Percentiles rank a stretch among this genome's conserved stretches.
Conservation (phyloP, 2,113 vertebrate species). For the Plecturocebus donacophilus region DNA sequence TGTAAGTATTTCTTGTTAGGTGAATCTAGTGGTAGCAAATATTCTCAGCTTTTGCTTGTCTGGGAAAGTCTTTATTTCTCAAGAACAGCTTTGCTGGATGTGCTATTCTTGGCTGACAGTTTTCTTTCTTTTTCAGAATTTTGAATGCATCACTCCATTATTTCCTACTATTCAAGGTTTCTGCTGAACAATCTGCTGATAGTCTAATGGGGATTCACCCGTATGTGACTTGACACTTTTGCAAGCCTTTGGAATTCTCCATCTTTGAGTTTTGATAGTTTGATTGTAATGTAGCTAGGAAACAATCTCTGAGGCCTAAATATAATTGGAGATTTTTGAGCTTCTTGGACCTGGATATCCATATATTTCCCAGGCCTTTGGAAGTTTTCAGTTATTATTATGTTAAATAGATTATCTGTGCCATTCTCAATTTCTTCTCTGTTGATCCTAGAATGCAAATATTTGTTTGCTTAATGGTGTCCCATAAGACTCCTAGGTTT, state of each 20-base stretch:
- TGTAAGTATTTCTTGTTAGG: neutral
- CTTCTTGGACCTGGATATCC: neutral
- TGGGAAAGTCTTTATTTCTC: neutral
- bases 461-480: neutral
- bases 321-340: neutral
- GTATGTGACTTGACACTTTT: neutral
- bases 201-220: neutral
- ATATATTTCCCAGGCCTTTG: neutral
- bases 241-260: neutral
- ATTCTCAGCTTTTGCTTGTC: neutral
- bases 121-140: neutral
- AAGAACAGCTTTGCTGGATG: neutral
- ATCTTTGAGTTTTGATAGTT: neutral
- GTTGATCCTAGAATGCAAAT: neutral
- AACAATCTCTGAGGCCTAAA: neutral
- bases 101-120: neutral
- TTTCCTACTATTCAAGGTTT: neutral
- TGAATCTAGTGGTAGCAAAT: neutral
- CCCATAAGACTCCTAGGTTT: neutral
- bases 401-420: neutral
- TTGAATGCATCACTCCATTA: neutral
- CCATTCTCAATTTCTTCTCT: neutral
- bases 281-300: neutral
- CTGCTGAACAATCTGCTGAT: neutral
- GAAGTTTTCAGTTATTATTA: neutral